Evolutionary conservation across 2,113 vertebrate genomes (phyloP).

Genomic region (Eurystomus gularis): DNA sequence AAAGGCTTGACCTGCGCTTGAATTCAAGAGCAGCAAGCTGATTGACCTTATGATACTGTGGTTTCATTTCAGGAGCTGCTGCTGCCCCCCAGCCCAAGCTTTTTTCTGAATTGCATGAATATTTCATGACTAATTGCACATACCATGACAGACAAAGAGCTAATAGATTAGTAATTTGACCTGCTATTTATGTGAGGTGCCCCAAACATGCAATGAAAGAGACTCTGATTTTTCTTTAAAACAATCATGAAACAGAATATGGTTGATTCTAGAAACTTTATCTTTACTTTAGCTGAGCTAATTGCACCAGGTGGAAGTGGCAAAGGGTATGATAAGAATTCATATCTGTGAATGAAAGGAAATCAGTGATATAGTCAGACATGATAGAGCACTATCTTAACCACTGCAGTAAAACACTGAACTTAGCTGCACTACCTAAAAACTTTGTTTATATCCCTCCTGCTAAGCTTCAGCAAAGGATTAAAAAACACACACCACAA

Average conservation of each 20-base stretch:
- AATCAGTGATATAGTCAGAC: not conserved
- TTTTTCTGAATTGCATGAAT: slow-evolving; percentile 52
- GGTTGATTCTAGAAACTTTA: slow-evolving; percentile 49
- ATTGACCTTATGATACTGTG: slow-evolving; percentile 17
- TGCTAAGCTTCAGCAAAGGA: not conserved
- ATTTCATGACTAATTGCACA: slow-evolving; percentile 35
- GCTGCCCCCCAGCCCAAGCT: not conserved
- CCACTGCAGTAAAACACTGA: slow-evolving; percentile 12
- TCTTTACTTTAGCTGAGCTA: slow-evolving; percentile 41
- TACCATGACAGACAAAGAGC: slow-evolving; percentile 56
- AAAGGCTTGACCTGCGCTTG: not conserved
- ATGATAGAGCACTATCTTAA: not conserved
- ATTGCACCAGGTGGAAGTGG: slow-evolving; percentile 17
- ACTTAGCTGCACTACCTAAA: not conserved
- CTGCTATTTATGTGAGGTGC: slow-evolving; percentile 45
- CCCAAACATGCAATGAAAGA: slow-evolving; percentile 20
- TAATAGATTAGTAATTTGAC: slow-evolving; percentile 57
- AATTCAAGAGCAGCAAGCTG: not conserved
- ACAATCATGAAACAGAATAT: slow-evolving; percentile 24
- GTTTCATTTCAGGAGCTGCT: slow-evolving; percentile 19
- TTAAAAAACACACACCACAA: not conserved
- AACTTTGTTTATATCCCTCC: not conserved
- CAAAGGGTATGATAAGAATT: slow-evolving; percentile 45
- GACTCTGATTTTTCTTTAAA: not conserved
- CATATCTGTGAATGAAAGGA: slow-evolving; percentile 22